These are phyloP conservation scores for Drosophila suzukii DNA, from an alignment of 1,140 invertebrate species.

Conservation along the genomic window DNA sequence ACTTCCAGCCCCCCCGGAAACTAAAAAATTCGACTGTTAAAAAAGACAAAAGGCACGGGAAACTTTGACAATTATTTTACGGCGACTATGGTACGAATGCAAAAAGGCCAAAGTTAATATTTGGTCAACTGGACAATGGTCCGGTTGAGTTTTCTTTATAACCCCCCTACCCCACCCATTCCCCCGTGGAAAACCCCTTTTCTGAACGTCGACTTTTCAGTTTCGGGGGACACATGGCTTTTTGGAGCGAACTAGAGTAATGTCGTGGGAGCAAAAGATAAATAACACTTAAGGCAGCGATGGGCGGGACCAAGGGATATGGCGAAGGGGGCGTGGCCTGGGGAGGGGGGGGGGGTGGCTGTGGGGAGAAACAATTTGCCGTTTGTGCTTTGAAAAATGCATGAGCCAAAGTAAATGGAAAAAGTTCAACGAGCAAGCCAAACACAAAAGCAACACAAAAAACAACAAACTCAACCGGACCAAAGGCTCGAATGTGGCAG, in stretches of 20 bases:
- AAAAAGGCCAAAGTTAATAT: constrained; percentile 74
- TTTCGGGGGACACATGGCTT: constrained; percentile 45
- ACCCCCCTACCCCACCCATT: too few relatives aligned
- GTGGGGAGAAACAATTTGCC: constrained; percentile 76
- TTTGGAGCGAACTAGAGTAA: constrained; percentile 71
- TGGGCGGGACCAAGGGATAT: constrained; percentile 27
- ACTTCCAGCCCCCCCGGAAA: not conserved
- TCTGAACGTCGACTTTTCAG: constrained; percentile 17
- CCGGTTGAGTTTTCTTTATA: constrained; percentile 10
- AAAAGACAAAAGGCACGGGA: constrained; percentile 21
- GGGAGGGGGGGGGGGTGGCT: not conserved
- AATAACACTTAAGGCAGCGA: constrained; percentile 77
- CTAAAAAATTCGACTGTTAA: constrained; percentile 7
- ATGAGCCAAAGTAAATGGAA: constrained; percentile 82
- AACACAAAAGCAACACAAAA: constrained; percentile 64
- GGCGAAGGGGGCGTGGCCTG: constrained; percentile 1
- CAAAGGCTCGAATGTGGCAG: not conserved
- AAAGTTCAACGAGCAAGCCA: constrained; percentile 71
- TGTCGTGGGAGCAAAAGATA: constrained; percentile 80
- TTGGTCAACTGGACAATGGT: constrained; percentile 76
- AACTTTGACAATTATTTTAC: constrained; percentile 58
- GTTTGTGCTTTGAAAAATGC: constrained; percentile 82
- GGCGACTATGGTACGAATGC: constrained; percentile 41
- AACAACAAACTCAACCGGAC: constrained; percentile 13
- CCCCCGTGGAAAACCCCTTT: not conserved